Evolutionary conservation across 2,888 invertebrate species (phyloP).

Genomic region (Sepiola atlantica): DNA sequence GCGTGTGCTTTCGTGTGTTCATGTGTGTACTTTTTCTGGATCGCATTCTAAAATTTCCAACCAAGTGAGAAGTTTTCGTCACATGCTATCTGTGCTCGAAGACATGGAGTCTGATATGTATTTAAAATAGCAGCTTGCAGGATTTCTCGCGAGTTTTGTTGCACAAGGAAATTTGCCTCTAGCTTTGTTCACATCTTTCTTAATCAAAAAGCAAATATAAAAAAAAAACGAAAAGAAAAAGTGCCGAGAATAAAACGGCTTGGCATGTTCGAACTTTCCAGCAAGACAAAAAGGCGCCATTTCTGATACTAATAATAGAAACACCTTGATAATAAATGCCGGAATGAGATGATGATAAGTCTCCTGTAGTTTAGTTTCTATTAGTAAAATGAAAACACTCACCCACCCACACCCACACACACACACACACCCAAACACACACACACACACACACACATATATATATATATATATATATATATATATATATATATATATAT

Average conservation of each 20-base stretch:
- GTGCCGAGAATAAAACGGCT: not conserved
- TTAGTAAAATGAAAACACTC: no score
- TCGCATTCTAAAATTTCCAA: not conserved
- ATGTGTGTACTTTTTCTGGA: no score
- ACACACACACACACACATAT: no score
- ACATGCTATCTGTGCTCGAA: not conserved
- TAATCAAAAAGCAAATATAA: not conserved
- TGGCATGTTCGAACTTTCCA: not conserved
- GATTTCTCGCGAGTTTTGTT: not conserved
- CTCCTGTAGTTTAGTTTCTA: not conserved
- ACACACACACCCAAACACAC: no score
- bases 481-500: no score
- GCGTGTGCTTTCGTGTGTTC: no score
- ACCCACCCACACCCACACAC: no score
- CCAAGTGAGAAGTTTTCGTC: not conserved
- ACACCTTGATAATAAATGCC: not conserved
- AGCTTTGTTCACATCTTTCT: not conserved
- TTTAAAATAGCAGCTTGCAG: not conserved
- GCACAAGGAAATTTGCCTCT: constrained; percentile 1
- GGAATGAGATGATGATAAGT: not conserved
- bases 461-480: no score
- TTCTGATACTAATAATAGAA: not conserved
- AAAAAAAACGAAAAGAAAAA: not conserved
- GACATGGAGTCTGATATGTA: not conserved
- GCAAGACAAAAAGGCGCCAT: not conserved